A percentile compares a stretch with the other conserved stretches of the same genome.
phyloP scores from a whole-genome alignment of 2,888 invertebrate species.

The Cepaea hortensis region DNA sequence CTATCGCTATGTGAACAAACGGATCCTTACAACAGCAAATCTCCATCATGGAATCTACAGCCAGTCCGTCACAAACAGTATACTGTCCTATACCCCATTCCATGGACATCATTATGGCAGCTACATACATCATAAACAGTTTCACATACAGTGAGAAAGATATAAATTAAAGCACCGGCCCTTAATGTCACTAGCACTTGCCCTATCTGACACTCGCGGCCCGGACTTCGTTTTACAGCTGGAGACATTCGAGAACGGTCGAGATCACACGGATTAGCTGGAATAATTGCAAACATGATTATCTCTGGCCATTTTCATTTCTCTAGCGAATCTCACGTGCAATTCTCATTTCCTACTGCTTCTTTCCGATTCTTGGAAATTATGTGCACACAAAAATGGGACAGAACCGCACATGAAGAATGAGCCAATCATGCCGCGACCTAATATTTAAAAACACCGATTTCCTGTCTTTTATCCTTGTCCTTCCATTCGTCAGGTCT shows the following conservation, averaged over 20 bases:
- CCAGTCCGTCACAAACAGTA: too few relatives aligned
- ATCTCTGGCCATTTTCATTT: conserved; percentile 12
- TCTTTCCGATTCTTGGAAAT: background rate
- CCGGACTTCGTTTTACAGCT: too few relatives aligned
- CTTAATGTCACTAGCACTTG: too few relatives aligned
- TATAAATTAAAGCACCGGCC: too few relatives aligned
- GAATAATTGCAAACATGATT: conserved; percentile 31
- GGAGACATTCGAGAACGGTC: background rate
- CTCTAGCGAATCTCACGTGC: background rate
- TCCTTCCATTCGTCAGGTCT: background rate
- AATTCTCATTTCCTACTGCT: conserved; percentile 16
- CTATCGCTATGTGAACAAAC: too few relatives aligned
- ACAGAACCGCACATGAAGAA: background rate
- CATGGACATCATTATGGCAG: too few relatives aligned
- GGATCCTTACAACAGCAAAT: too few relatives aligned
- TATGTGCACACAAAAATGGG: background rate
- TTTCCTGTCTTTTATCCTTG: background rate
- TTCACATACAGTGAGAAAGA: too few relatives aligned
- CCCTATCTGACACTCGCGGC: too few relatives aligned
- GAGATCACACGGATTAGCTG: conserved; percentile 5
- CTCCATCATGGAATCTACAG: too few relatives aligned
- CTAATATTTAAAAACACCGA: background rate
- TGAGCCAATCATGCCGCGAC: background rate
- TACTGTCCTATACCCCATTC: too few relatives aligned
- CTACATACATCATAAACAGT: too few relatives aligned